Conservation (phyloP, 2,113 vertebrate genomes). For the Uropsilus gracilis region DNA sequence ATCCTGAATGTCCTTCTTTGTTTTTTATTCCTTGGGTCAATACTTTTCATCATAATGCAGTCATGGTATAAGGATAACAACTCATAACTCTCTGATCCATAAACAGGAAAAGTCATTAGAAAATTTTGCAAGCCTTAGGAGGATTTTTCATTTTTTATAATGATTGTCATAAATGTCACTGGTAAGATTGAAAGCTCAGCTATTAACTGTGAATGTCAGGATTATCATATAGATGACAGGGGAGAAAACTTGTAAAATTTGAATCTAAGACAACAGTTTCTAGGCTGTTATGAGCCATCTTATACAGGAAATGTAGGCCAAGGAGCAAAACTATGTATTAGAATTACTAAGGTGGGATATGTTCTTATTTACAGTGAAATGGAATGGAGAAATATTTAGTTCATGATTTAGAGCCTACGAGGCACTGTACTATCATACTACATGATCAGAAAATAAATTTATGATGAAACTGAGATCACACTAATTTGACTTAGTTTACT, state of each 20-base stretch:
- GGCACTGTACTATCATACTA: rapidly evolving
- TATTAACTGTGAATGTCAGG: conserved; percentile 51
- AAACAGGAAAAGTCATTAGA: neutral
- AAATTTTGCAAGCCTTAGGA: conserved; percentile 9
- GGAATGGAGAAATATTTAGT: neutral
- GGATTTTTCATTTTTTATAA: conserved; percentile 33
- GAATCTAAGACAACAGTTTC: neutral
- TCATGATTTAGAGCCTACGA: neutral
- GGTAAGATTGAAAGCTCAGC: conserved; percentile 46
- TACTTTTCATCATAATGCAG: neutral
- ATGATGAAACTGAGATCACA: neutral
- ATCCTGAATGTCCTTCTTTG: neutral
- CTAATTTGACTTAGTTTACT: too few relatives aligned
- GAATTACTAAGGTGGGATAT: neutral
- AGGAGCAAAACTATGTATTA: neutral
- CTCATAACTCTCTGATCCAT: neutral
- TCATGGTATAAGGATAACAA: neutral
- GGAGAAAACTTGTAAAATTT: neutral
- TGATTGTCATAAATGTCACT: conserved; percentile 34
- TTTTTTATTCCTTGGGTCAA: conserved; percentile 20
- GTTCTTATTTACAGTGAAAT: neutral
- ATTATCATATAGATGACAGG: conserved; percentile 36
- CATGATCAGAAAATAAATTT: neutral
- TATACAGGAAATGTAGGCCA: neutral
- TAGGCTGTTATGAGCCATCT: neutral